phyloP scores from a whole-genome alignment of 2,888 invertebrate genomes.

The Drosophila fulvimacula region DNA sequence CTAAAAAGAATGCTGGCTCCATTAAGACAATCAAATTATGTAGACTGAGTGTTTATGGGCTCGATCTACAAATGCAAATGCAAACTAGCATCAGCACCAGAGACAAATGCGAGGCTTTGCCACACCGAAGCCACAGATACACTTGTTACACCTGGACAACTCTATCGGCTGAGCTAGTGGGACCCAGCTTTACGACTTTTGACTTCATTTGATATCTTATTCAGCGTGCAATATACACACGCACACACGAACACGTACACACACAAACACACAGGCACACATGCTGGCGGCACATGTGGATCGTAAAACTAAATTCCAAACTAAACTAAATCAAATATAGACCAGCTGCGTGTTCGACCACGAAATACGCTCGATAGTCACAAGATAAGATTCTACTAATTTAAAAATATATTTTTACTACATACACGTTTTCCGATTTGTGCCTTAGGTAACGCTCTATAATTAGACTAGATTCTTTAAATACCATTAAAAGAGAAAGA shows the following conservation, averaged over 20 bases:
- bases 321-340: conserved; percentile 5
- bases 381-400: conserved; percentile 6
- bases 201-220: conserved; percentile 24
- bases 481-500: neutral
- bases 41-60: conserved; percentile 66
- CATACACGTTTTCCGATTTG: conserved; percentile 3
- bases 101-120: neutral
- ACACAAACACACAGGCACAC: conserved; percentile 1
- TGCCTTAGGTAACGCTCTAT: neutral
- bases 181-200: conserved; percentile 22
- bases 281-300: conserved; percentile 16
- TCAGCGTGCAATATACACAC: conserved; percentile 25
- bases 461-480: conserved; percentile 6
- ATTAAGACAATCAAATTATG: conserved; percentile 67
- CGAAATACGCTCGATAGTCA: conserved; percentile 1
- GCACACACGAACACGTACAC: conserved; percentile 1
- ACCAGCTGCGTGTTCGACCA: neutral
- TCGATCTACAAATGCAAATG: conserved; percentile 36
- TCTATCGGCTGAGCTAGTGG: neutral
- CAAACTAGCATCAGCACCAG: conserved; percentile 3
- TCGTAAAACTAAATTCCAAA: conserved; percentile 31
- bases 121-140: conserved; percentile 9
- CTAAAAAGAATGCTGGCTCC: conserved; percentile 40
- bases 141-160: conserved; percentile 21
- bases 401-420: conserved; percentile 3